Base-by-base conservation (phyloP, 2,797 vertebrate species). In the Scomberomorus guttatus region DNA sequence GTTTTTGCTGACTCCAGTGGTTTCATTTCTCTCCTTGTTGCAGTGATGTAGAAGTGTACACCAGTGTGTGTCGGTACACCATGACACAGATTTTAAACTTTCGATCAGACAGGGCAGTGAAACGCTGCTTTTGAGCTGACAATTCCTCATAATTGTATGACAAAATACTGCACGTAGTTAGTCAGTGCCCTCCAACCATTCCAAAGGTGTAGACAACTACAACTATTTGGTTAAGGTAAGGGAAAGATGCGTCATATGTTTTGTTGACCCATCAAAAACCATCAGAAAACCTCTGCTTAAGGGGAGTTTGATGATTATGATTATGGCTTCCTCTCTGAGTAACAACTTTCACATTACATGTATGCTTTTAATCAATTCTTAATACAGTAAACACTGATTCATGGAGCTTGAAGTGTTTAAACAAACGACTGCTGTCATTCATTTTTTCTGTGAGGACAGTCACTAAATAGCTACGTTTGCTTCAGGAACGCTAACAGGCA, bases 361-460 rank as follows among this genome's bases (percentile, higher is more conserved):
- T 13, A 25, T 63, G 66, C 59, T n/a, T 27, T 39, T 15, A 72
- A 64, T 80, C 61, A 75, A 22, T 74, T 56, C 29, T 80, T 76
- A 7, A 75, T 77, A 77, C 50, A 72, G 68, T 72, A 70, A 48
- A 48, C 73, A 76, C 56, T 75, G 73, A 86, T 81, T 42, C 27
- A 54, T 60, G 6, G 18, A 61, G 63, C 42, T 54, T 56, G 15
- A 10, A 34, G n/a, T 50, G 62, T 42, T 63, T 56, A 3, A 68
- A 34, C 55, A 24, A 74, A 34, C 27, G 57, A 57, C 17, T 27
- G 39, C 27, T 80, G 56, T 72, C 42, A 25, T 34, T 83, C 27
- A 15, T 55, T 55, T 55, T 25, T 54, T 20, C 22, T 46, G 15
- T 2, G 12, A 52, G 25, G 27, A 27, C 22, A 17, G 42, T 39